phyloP scores from a whole-genome alignment of 2,888 invertebrate species.

The Lumbricus terrestris region DNA sequence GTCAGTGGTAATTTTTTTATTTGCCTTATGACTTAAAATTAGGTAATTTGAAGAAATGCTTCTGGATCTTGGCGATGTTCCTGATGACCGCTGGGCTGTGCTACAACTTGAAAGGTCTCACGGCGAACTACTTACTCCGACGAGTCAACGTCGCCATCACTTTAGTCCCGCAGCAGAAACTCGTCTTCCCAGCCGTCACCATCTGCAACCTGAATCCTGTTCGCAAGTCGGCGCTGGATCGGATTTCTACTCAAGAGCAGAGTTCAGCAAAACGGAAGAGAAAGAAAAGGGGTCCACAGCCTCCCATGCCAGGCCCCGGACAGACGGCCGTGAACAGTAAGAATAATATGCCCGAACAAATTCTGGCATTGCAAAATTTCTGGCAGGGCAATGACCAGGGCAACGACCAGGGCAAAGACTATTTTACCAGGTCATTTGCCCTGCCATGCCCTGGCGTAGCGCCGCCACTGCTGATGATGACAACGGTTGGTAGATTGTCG shows the following conservation, averaged over 20 bases:
- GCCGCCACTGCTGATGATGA: too few species aligned
- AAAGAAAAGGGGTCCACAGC: too few species aligned
- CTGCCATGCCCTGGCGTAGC: too few species aligned
- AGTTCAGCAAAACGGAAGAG: too few species aligned
- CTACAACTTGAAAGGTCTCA: constrained; percentile 16
- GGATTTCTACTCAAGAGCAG: too few species aligned
- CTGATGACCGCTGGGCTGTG: background rate
- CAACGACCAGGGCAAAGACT: too few species aligned
- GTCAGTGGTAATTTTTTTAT: background rate
- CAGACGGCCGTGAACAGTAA: too few species aligned
- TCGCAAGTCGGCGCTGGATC: constrained; percentile 5
- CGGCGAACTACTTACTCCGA: constrained; percentile 10
- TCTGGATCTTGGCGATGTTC: background rate
- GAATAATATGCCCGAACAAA: too few species aligned
- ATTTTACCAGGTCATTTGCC: too few species aligned
- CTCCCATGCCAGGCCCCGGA: too few species aligned
- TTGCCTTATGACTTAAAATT: background rate
- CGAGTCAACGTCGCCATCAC: constrained; percentile 21
- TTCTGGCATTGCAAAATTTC: too few species aligned
- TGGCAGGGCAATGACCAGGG: too few species aligned
- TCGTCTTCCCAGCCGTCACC: constrained; percentile 30
- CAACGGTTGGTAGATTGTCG: background rate
- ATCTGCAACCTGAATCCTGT: constrained; percentile 30
- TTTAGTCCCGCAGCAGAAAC: background rate
- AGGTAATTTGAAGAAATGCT: background rate